Evolutionary conservation across 1,140 invertebrate species (phyloP), one percentile per base, ranked within the genome.

Genomic region (Camponotus vicinus): DNA sequence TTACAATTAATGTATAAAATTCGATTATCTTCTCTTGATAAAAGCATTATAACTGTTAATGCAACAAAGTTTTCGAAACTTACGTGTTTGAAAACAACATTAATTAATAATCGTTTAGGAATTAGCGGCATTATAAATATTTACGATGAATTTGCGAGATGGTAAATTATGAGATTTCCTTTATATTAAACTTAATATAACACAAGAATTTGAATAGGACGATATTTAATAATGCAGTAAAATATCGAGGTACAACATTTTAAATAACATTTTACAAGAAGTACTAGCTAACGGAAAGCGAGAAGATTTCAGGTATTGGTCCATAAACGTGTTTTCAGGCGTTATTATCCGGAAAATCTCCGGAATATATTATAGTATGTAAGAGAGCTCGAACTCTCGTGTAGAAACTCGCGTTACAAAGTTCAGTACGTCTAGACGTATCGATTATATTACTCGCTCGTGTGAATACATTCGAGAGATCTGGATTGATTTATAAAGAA

Each of bases 401-500:
- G 55, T 69, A 40, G 37, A 32, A 61, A 76, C 40, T 83, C 70
- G 57, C 27, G 32, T 13, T 61, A 45, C 42, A 63, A 63, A 83
- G 40, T 76, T 76, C 55, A 76, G 40, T 7, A 40, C 52, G 80
- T 75, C 67, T 83, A 75, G 70, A 83, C 70, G 40, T 75, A 83
- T 83, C 70, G 80, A 75, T 83, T 61, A 63, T 57, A 70, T 70
- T 69, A 66, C 27, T 78, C 27, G 61, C 45, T 80, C 77, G 64
- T 52, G n/a, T 21, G n/a, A 57, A 45, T 57, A 11, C 63, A 27
- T 18, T 69, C 45, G 27, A 34, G 6, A 21, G 21, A 27, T 42
- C 45, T 8, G 18, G 37, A 34, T 27, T 78, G 82, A 76, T 78
- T 78, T 52, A 55, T 34, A 78, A 85, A 78, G 73, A 85, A 85